phyloP scores from a whole-genome alignment of 2,113 vertebrate genomes.

The Cheilinus undulatus region DNA sequence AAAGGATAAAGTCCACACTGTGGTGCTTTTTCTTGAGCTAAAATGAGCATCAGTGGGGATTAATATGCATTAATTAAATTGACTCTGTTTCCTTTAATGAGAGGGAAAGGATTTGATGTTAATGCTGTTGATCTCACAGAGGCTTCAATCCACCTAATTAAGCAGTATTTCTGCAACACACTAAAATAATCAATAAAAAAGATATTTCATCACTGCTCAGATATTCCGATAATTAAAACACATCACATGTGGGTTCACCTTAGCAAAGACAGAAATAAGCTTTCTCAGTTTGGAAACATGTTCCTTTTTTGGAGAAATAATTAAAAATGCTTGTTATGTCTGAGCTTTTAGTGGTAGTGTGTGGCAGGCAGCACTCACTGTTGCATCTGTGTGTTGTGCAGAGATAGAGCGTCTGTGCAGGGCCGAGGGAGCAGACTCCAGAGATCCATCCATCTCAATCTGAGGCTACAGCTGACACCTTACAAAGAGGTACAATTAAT shows the following conservation, averaged over 20 bases:
- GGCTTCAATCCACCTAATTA: conserved; percentile 92
- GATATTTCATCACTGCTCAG: conserved; percentile 73
- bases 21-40: conserved; percentile 83
- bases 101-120: conserved; percentile 94
- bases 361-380: conserved; percentile 54
- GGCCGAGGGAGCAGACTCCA: conserved; percentile 81
- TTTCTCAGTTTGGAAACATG: conserved; percentile 42
- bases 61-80: conserved; percentile 99
- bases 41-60: conserved; percentile 95
- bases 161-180: conserved; percentile 89
- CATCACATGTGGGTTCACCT: conserved; percentile 41
- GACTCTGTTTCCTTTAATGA: conserved; percentile 96
- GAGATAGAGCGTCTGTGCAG: conserved; percentile 78
- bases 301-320: conserved; percentile 37
- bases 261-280: conserved; percentile 9
- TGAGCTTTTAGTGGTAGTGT: conserved; percentile 58
- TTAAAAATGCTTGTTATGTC: conserved; percentile 61
- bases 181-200: conserved; percentile 89
- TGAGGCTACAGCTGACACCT: conserved; percentile 83
- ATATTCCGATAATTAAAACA: conserved; percentile 68
- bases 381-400: conserved; percentile 72
- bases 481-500: conserved; percentile 88
- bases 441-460: conserved; percentile 88
- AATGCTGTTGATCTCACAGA: conserved; percentile 92
- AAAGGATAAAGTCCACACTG: conserved; percentile 54